Evolutionary conservation across 2,113 vertebrate species (phyloP).

Genomic region (Poecilia latipinna): DNA sequence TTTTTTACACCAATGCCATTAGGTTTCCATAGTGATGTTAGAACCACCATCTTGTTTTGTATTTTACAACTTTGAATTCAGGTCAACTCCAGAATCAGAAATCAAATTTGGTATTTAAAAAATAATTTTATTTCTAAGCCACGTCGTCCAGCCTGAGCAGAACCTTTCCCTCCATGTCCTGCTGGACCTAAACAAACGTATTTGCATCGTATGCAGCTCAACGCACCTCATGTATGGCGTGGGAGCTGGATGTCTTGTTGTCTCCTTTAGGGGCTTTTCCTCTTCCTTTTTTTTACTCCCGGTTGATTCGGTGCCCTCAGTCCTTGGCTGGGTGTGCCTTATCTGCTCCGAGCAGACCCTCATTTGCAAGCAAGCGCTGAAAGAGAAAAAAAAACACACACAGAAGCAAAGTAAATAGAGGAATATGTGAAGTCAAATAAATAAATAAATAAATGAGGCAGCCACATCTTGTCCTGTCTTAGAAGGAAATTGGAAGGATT

Average conservation of each 20-base stretch:
- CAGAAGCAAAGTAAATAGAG: slow-evolving; percentile 67
- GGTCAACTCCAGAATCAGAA: too few species aligned
- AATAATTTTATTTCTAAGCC: too few species aligned
- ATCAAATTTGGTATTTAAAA: too few species aligned
- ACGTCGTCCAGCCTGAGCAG: too few species aligned
- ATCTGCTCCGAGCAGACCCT: slow-evolving; percentile 80
- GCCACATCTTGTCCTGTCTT: slow-evolving; percentile 79
- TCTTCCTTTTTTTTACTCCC: slow-evolving; percentile 57
- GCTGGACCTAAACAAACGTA: slow-evolving; percentile 38
- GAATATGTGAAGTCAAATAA: slow-evolving; percentile 77
- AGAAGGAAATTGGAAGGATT: slow-evolving; percentile 81
- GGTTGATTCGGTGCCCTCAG: slow-evolving; percentile 76
- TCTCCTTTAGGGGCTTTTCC: slow-evolving; percentile 59
- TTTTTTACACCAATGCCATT: too few species aligned
- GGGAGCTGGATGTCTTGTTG: slow-evolving; percentile 45
- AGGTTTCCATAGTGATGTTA: too few species aligned
- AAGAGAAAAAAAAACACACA: slow-evolving; percentile 34
- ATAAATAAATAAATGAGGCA: slow-evolving; percentile 74
- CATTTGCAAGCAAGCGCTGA: slow-evolving; percentile 77
- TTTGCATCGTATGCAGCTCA: slow-evolving; percentile 54
- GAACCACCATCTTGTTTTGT: too few species aligned
- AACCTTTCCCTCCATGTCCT: slow-evolving; percentile 42
- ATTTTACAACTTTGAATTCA: too few species aligned
- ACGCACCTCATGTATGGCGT: slow-evolving; percentile 28
- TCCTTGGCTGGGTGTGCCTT: slow-evolving; percentile 78